Evolutionary conservation across 1,140 invertebrate genomes (phyloP).

Genomic region (Drosophila simulans): DNA sequence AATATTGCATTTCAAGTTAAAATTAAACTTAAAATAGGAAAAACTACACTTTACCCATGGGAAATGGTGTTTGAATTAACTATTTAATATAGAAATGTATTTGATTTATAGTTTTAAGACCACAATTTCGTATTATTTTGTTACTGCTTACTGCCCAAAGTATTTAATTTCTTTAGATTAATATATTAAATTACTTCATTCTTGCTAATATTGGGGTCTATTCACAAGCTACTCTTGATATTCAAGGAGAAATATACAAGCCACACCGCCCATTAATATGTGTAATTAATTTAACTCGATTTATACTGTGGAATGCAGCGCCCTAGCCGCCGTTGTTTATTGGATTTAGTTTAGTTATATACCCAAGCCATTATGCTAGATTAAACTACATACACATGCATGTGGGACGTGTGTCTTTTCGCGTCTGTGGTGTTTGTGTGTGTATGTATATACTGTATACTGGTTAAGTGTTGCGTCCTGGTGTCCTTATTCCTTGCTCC

Average conservation of each 20-base stretch:
- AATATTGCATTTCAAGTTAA: background rate
- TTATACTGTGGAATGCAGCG: slow-evolving; percentile 21
- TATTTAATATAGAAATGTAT: no score
- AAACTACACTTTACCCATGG: no score
- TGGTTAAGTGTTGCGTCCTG: slow-evolving; percentile 42
- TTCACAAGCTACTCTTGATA: no score
- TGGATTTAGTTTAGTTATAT: slow-evolving; percentile 42
- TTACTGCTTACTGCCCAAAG: no score
- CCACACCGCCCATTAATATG: background rate
- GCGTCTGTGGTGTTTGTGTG: slow-evolving; percentile 11
- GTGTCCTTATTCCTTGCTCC: background rate
- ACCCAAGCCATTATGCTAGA: slow-evolving; percentile 49
- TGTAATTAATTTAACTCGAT: background rate
- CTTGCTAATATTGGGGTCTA: no score
- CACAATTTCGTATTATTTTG: no score
- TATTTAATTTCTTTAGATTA: no score
- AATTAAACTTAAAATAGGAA: no score
- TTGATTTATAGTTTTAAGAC: no score
- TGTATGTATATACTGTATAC: slow-evolving; percentile 21
- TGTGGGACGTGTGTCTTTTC: slow-evolving; percentile 16
- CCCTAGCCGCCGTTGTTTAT: slow-evolving; percentile 17
- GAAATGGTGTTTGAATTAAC: no score
- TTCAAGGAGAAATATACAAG: no score
- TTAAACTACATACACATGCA: slow-evolving; percentile 45
- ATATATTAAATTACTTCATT: no score